These are phyloP conservation scores for Halcyon leucocephala DNA, from an alignment of 2,797 vertebrate species.

Conservation along the genomic window DNA sequence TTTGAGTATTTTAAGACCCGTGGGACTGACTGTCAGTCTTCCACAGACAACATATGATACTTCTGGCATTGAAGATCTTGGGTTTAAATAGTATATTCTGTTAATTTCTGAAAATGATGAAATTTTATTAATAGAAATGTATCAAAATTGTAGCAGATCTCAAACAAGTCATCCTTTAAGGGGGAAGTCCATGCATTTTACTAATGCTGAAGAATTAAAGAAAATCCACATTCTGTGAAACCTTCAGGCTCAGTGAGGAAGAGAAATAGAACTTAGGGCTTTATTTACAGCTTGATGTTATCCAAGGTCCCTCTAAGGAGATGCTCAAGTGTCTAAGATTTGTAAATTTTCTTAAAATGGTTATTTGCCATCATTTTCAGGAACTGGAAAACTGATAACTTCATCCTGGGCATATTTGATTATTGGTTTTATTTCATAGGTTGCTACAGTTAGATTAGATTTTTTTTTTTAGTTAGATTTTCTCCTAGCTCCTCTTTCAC, in stretches of 20 bases:
- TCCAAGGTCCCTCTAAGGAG: neutral
- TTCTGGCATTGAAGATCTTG: neutral
- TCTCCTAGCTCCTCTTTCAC: neutral
- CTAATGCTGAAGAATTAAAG: neutral
- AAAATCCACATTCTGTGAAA: neutral
- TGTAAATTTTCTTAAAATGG: accelerated
- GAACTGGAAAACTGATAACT: neutral
- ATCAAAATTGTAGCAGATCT: neutral
- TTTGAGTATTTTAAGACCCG: neutral
- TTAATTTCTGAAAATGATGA: neutral
- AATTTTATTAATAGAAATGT: neutral
- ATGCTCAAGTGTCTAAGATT: neutral
- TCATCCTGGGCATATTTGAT: neutral
- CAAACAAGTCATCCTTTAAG: neutral
- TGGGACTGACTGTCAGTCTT: neutral
- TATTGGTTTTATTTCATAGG: neutral
- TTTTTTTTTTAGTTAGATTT: too few relatives aligned
- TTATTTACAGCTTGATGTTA: neutral
- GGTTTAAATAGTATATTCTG: neutral
- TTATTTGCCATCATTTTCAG: neutral
- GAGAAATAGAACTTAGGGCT: neutral
- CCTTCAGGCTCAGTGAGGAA: neutral
- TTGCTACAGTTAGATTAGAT: neutral
- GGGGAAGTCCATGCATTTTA: neutral
- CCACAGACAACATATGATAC: neutral